phyloP scores from a whole-genome alignment of 2,888 invertebrate genomes.

The Euphydryas editha region DNA sequence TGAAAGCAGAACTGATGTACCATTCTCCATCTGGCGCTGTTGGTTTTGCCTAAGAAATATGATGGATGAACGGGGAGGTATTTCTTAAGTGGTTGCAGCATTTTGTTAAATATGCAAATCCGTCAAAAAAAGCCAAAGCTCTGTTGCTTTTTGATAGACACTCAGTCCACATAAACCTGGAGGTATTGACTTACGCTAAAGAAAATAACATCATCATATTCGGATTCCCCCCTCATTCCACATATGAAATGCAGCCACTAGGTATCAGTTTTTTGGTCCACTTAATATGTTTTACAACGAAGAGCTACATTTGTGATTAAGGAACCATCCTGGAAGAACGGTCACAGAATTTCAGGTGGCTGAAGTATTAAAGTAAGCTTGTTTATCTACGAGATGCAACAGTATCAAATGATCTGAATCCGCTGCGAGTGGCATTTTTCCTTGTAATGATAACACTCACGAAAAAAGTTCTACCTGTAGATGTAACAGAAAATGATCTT shows the following conservation, averaged over 20 bases:
- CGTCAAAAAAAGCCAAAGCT: no score
- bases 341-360: not conserved
- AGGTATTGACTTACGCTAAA: conserved; percentile 2
- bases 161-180: not conserved
- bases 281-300: conserved; percentile 42
- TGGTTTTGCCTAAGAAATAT: not conserved
- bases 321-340: conserved; percentile 9
- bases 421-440: conserved; percentile 4
- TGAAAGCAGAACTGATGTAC: not conserved
- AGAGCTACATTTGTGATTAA: not conserved
- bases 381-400: conserved; percentile 1
- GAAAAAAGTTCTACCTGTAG: not conserved
- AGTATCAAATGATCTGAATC: not conserved
- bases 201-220: conserved; percentile 4
- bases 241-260: conserved; percentile 52
- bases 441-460: not conserved
- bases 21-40: conserved; percentile 1
- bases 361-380: not conserved
- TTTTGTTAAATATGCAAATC: no score
- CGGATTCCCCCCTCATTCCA: conserved; percentile 48
- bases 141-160: not conserved
- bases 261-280: conserved; percentile 51
- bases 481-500: conserved; percentile 3
- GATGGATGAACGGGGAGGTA: no score
- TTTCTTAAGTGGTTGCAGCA: no score